Evolutionary conservation across 2,797 vertebrate genomes (phyloP).

Genomic region (Tauraco hartlaubi): DNA sequence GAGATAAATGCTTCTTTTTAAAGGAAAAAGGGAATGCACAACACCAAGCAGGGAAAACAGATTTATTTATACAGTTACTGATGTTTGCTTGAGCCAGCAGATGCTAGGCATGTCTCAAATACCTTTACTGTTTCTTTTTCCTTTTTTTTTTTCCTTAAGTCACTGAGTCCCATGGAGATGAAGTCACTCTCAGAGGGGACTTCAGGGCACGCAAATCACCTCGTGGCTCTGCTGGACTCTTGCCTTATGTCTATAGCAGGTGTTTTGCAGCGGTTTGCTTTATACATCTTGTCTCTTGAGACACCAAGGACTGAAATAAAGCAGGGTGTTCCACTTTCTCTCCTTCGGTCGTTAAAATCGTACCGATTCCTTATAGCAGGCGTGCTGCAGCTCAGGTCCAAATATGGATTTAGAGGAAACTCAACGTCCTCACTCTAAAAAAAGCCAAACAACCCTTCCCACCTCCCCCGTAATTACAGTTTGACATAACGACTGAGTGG

Average conservation of each 20-base stretch:
- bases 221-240: neutral
- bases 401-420: slow-evolving; percentile 20
- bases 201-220: slow-evolving; percentile 17
- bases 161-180: neutral
- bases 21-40: neutral
- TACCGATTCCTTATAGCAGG: neutral
- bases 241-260: slow-evolving; percentile 18
- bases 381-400: neutral
- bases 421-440: neutral
- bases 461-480: neutral
- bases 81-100: neutral
- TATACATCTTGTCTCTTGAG: neutral
- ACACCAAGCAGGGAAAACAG: neutral
- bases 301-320: neutral
- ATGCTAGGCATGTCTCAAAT: slow-evolving; percentile 46
- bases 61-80: neutral
- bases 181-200: slow-evolving; percentile 29
- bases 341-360: neutral
- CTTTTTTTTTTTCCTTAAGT: neutral
- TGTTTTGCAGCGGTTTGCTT: neutral
- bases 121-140: neutral
- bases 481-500: neutral
- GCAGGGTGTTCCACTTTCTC: neutral
- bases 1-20: neutral
- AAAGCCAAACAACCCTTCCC: neutral